A percentile compares a stretch with the other conserved stretches of the same genome.
These are phyloP conservation scores for Lydus trimaculatus DNA, from an alignment of 2,888 invertebrate species.

Conservation along the genomic window DNA sequence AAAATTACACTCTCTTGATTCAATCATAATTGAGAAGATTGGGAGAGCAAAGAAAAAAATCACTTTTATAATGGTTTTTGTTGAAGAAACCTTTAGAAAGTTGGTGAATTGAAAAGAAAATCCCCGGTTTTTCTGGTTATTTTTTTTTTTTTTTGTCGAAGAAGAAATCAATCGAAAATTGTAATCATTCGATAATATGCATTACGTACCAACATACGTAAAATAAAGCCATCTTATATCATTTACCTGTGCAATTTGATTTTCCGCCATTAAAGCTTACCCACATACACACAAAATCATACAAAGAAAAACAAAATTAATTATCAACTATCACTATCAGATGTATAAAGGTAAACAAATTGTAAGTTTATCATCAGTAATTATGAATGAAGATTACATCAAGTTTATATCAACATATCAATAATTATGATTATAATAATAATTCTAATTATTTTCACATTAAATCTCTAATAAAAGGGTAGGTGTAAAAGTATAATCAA, in stretches of 20 bases:
- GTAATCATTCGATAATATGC: not conserved
- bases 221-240: not conserved
- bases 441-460: not conserved
- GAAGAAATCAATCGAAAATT: too few relatives aligned
- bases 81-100: too few relatives aligned
- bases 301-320: conserved; percentile 8
- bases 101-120: too few relatives aligned
- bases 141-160: too few relatives aligned
- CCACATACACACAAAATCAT: not conserved
- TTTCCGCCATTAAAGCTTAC: conserved; percentile 61
- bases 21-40: not conserved
- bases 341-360: conserved; percentile 11
- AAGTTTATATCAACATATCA: not conserved
- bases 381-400: not conserved
- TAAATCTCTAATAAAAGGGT: not conserved
- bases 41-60: not conserved
- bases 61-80: not conserved
- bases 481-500: not conserved
- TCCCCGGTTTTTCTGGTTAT: too few relatives aligned
- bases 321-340: conserved; percentile 36
- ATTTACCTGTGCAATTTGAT: conserved; percentile 67
- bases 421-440: not conserved
- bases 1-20: not conserved
- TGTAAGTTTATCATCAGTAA: not conserved
- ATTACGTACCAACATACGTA: not conserved